Percentiles rank a stretch among this genome's conserved stretches.
Evolutionary conservation across 37 sponge, comb jelly and placozoan genomes (phyloP).

Genomic region (Eunapius fragilis): DNA sequence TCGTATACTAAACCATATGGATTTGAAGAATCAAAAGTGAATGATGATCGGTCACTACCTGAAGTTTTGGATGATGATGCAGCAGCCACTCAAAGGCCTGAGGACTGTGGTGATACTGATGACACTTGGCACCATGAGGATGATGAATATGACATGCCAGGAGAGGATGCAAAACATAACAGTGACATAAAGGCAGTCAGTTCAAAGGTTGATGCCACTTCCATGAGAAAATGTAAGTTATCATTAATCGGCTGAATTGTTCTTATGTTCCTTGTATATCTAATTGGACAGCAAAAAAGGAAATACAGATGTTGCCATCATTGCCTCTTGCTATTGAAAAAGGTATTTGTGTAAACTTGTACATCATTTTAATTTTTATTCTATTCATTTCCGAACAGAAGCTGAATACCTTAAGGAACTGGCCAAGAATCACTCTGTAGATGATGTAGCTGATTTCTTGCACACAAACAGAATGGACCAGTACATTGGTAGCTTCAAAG

Average conservation of each 20-base stretch:
- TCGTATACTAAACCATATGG: not conserved
- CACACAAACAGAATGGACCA: slow-evolving; percentile 9
- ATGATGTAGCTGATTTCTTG: slow-evolving; percentile 32
- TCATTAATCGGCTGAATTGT: too few relatives aligned
- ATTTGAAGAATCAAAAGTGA: not conserved
- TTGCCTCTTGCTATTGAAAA: too few relatives aligned
- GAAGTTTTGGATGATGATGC: slow-evolving; percentile 1
- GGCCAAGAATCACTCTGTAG: slow-evolving; percentile 11
- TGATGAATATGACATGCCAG: not conserved
- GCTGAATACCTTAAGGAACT: not conserved
- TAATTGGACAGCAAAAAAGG: too few relatives aligned
- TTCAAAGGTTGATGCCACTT: too few relatives aligned
- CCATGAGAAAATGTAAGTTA: too few relatives aligned
- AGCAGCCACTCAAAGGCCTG: not conserved
- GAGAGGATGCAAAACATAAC: too few relatives aligned
- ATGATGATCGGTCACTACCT: not conserved
- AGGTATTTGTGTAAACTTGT: too few relatives aligned
- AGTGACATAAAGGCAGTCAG: too few relatives aligned
- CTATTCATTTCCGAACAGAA: too few relatives aligned
- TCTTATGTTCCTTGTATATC: too few relatives aligned
- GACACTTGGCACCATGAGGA: not conserved
- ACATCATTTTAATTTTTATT: too few relatives aligned
- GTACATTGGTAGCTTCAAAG: slow-evolving; percentile 8
- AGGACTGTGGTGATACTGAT: not conserved
- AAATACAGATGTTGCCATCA: too few relatives aligned